Evolutionary conservation across 2,888 invertebrate genomes (phyloP).

Genomic region (Lasius platythorax): DNA sequence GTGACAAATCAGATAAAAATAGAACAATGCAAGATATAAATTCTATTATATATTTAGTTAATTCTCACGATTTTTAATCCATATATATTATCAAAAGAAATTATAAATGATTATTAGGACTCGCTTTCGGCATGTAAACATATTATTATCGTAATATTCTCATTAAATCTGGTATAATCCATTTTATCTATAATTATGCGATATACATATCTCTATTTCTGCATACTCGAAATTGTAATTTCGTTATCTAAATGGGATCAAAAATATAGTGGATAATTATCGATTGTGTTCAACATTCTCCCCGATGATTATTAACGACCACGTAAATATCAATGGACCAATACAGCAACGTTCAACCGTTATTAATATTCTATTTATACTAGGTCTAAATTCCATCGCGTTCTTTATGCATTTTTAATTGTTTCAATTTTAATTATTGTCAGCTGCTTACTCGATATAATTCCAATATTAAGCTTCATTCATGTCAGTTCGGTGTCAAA

Average conservation of each 20-base stretch:
- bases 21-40: background rate
- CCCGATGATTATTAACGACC: conserved; percentile 6
- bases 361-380: conserved; percentile 33
- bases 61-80: background rate
- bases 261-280: conserved; percentile 10
- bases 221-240: conserved; percentile 11
- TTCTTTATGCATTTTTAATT: conserved; percentile 18
- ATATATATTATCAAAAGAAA: background rate
- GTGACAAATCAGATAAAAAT: background rate
- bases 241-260: conserved; percentile 10
- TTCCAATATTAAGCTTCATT: background rate
- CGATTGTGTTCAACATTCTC: background rate
- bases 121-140: background rate
- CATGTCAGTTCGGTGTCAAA: background rate
- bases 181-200: conserved; percentile 3
- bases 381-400: background rate
- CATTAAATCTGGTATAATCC: background rate
- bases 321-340: background rate
- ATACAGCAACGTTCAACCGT: background rate
- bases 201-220: background rate
- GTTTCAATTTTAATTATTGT: background rate
- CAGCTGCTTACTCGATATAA: background rate
- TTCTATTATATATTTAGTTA: background rate
- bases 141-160: background rate
- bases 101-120: background rate